Percentiles rank a stretch among this genome's conserved stretches.
phyloP scores from a whole-genome alignment of 1,140 invertebrate genomes.

The Aphelenchoides avenae region DNA sequence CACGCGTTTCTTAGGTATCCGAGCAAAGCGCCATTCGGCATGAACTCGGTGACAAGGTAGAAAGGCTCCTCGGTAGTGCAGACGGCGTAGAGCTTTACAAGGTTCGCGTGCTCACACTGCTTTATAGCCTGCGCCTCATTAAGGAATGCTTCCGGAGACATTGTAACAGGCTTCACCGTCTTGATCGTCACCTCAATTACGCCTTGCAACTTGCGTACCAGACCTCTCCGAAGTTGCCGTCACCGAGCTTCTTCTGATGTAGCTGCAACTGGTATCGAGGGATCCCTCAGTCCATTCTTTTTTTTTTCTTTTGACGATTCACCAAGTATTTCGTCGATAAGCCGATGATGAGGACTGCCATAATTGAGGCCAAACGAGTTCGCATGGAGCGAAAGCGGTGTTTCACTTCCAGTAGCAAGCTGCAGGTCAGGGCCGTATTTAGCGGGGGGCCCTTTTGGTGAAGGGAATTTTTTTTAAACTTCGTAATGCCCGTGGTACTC shows the following conservation, averaged over 20 bases:
- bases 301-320: too few species aligned
- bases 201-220: constrained; percentile 70
- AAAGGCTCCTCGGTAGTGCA: constrained; percentile 88
- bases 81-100: constrained; percentile 87
- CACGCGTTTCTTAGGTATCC: constrained; percentile 79
- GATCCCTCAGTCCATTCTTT: constrained; percentile 98
- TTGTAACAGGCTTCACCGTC: constrained; percentile 86
- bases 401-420: too few species aligned
- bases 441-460: too few species aligned
- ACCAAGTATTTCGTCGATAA: too few species aligned
- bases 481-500: too few species aligned
- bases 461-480: too few species aligned
- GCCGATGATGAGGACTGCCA: too few species aligned
- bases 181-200: constrained; percentile 83
- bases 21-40: constrained; percentile 84
- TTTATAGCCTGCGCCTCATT: constrained; percentile 99
- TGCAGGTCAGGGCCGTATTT: too few species aligned
- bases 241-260: constrained; percentile 77
- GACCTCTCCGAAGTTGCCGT: constrained; percentile 95
- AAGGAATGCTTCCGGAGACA: constrained; percentile 92
- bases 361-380: too few species aligned
- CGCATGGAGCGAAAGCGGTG: too few species aligned
- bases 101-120: constrained; percentile 85
- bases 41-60: constrained; percentile 92
- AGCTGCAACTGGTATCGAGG: constrained; percentile 79